Evolutionary conservation across 1,140 invertebrate species (phyloP), one percentile per base, ranked within the genome.

Genomic region (Gryllus bimaculatus): DNA sequence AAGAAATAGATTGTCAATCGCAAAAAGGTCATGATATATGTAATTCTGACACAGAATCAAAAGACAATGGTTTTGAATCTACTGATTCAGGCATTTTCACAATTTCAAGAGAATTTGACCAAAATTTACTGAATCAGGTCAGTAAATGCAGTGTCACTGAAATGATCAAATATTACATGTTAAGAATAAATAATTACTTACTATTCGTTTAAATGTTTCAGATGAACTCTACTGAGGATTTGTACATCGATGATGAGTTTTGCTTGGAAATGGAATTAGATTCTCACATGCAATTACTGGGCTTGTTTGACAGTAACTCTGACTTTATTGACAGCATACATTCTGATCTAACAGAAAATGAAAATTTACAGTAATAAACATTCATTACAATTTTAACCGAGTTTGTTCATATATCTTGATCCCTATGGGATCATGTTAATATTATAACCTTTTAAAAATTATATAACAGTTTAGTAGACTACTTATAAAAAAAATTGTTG

Each of bases 271-370:
- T 66, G 54, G 54, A 66, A 18, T 18, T 66, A 18, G 54, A 66
- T 66, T 66, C 54, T 3, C 54, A 66, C 7, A 66, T 66, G 54
- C 54, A 66, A 18, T 18, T 66, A 10, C 54, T 66, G 10, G 10
- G 54, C 18, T 66, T 66, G 7, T 66, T 13, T 66, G 54, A 66
- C 54, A 66, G 54, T 18, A 13, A 10, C 18, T 66, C 54, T 66
- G 10, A 13, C 54, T 66, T 13, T 18, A 66, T 13, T 66, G 54
- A 66, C 26, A 39, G 18, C 54, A 66, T 66, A 13, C 54, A 66
- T 13, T 66, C 18, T 13, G 10, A 13, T 66, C 48, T 76, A 80
- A 85, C 83, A 83, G 89, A 90, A 79, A 39, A 39, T 39, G 26
- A 39, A 39, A 39, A 39, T 39, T 39, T 39, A 39, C 1, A 39